These are phyloP conservation scores for Tenrec ecaudatus DNA, from an alignment of 2,113 vertebrate genomes.

Conservation along the genomic window DNA sequence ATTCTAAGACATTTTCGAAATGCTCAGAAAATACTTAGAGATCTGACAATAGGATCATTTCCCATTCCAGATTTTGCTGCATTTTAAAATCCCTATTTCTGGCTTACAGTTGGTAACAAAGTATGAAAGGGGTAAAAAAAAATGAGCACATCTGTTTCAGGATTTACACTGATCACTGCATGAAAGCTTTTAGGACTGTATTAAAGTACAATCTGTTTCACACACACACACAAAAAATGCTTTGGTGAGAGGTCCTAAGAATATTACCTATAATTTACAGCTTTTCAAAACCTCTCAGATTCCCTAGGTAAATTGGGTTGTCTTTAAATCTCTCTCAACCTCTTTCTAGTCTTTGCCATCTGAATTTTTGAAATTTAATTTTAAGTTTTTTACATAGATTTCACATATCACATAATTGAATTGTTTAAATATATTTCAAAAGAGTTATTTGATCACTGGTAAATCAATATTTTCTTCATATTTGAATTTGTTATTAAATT, in stretches of 20 bases:
- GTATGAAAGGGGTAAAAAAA: background rate
- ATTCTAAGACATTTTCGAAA: background rate
- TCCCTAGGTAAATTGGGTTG: background rate
- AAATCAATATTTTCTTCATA: too few species aligned
- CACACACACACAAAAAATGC: background rate
- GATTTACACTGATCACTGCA: background rate
- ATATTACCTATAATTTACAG: background rate
- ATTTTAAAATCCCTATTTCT: background rate
- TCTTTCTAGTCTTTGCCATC: background rate
- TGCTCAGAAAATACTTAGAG: background rate
- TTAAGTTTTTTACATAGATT: too few species aligned
- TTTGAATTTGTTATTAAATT: too few species aligned
- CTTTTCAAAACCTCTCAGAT: background rate
- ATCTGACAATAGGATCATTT: background rate
- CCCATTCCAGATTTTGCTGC: background rate
- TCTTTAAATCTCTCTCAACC: background rate
- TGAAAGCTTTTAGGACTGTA: background rate
- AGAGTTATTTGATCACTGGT: too few species aligned
- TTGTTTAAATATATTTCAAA: too few species aligned
- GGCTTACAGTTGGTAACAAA: background rate
- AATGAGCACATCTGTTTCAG: background rate
- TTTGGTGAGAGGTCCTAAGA: background rate
- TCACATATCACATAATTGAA: too few species aligned
- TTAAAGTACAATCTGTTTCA: constrained; percentile 20
- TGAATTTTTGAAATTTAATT: too few species aligned